phyloP scores from a whole-genome alignment of 2,113 vertebrate genomes.

The Chauna torquata region DNA sequence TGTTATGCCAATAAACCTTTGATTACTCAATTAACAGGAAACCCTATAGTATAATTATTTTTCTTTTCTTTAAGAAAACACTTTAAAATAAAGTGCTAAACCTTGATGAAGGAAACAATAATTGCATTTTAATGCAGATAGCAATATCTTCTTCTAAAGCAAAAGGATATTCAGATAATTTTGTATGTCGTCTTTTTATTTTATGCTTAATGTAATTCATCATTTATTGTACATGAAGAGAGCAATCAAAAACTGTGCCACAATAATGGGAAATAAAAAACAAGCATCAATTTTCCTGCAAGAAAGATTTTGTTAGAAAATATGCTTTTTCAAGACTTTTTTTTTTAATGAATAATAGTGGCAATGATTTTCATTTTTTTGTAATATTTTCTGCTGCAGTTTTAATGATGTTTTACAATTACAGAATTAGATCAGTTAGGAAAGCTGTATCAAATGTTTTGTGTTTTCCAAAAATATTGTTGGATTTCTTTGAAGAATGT shows the following conservation, averaged over 20 bases:
- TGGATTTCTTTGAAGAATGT: neutral
- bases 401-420: neutral
- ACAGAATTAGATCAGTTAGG: neutral
- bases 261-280: neutral
- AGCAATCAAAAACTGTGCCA: neutral
- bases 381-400: neutral
- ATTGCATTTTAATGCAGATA: neutral
- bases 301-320: neutral
- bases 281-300: neutral
- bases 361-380: neutral
- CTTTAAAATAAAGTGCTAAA: neutral
- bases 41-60: neutral
- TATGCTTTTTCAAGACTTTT: neutral
- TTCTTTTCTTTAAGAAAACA: neutral
- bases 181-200: neutral
- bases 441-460: neutral
- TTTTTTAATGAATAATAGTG: neutral
- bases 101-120: neutral
- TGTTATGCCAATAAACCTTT: slow-evolving; percentile 47
- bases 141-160: neutral
- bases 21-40: slow-evolving; percentile 44
- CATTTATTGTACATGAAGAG: neutral
- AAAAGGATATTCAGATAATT: neutral
- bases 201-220: neutral
- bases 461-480: neutral